These are phyloP conservation scores for Parnassius glacialis DNA, from an alignment of 2,888 invertebrate genomes.

Conservation along the genomic window DNA sequence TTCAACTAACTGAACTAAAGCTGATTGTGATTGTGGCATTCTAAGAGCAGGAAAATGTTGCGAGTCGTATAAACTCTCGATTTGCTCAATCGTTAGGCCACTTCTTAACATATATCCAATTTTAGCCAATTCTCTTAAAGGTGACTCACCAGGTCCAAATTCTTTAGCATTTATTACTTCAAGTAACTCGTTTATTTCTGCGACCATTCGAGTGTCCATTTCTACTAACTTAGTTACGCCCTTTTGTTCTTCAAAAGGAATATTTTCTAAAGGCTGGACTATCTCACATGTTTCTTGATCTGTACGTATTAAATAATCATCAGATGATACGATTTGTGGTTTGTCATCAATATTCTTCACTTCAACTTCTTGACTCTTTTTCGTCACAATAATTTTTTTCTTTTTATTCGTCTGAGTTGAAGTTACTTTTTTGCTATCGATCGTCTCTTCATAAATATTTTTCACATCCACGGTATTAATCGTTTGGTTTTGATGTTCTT, in stretches of 20 bases:
- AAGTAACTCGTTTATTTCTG: slow-evolving; percentile 88
- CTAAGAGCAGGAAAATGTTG: slow-evolving; percentile 89
- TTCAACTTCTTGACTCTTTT: slow-evolving; percentile 82
- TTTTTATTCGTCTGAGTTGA: slow-evolving; percentile 54
- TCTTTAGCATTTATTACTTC: slow-evolving; percentile 88
- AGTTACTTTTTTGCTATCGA: too few relatives aligned
- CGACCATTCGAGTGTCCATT: slow-evolving; percentile 80
- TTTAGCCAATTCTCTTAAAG: slow-evolving; percentile 89
- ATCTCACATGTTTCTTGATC: slow-evolving; percentile 80
- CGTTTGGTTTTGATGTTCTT: background rate
- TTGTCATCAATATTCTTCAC: slow-evolving; percentile 59
- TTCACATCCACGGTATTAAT: background rate
- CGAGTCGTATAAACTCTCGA: slow-evolving; percentile 88
- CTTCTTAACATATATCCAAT: slow-evolving; percentile 89
- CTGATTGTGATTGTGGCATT: slow-evolving; percentile 91
- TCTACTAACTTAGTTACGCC: slow-evolving; percentile 78
- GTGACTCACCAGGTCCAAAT: slow-evolving; percentile 89
- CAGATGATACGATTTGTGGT: slow-evolving; percentile 71
- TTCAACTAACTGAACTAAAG: slow-evolving; percentile 91
- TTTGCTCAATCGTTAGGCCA: slow-evolving; percentile 88
- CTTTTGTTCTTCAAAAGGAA: slow-evolving; percentile 78
- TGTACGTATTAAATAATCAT: slow-evolving; percentile 80
- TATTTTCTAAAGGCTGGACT: slow-evolving; percentile 76
- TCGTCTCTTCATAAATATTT: background rate
- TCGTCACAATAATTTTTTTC: slow-evolving; percentile 73